Base-by-base conservation (phyloP, 2,888 invertebrate genomes). In the Cosmopolites sordidus region DNA sequence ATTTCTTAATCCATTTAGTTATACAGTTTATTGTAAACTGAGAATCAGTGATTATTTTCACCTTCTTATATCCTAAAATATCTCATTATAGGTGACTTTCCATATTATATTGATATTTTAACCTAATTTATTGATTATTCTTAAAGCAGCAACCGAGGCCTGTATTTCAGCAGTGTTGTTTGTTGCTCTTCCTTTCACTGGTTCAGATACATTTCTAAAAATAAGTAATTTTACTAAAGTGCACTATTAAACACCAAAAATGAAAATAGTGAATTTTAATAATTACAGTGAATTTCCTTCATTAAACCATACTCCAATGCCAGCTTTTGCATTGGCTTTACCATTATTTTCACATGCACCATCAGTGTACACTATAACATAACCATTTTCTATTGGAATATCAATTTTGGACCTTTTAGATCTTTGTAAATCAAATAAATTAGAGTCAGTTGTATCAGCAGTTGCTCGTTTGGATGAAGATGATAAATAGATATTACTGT, bases 101-200 rank as follows among this genome's bases (percentile, higher is more conserved):
- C 14, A 40, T 15, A 4, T 16, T 16, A 16, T 3, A 8, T 4
- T 40, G 4, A 3, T 40, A 16, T 40, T 3, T 14, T 30, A 44
- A 55, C 54, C 54, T 46, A 43, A 17, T 22, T 37, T 30, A 43
- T 54, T 49, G 5, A 64, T 38, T 8, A 53, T 18, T 14, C 54
- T 76, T 8, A 93, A 83, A 2, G 96, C 96, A 67, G 78, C 73
- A 51, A 82, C 88, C 0, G 89, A 86, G 1, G 92, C 98, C 76
- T 93, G 87, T 57, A 98, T 96, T 76, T 99, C 98, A 6, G 96
- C 98, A 64, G 88, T 86, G 72, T 99, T 98, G 70, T 99, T 99
- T 0, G 98, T 98, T 4, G 90, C 86, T 51, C 87, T 78, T 2
- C 93, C 93, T 1, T 75, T 69, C 0, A 94, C 87, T 1, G 89